Conservation (phyloP, 2,113 vertebrate species). For the Poecilia latipinna region DNA sequence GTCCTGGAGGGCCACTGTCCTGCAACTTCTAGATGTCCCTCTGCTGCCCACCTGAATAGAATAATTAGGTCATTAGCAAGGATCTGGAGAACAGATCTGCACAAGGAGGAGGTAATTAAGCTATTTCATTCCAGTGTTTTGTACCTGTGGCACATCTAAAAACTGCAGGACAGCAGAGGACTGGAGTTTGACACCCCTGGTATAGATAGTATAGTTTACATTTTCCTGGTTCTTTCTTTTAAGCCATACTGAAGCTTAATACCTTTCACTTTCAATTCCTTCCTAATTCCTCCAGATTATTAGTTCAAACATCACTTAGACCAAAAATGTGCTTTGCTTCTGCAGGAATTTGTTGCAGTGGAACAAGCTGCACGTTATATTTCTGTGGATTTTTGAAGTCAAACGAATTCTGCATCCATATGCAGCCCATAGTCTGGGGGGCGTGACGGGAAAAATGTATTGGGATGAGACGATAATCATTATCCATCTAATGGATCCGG, state of each 20-base stretch:
- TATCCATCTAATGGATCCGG: constrained; percentile 73
- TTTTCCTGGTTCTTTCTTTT: background rate
- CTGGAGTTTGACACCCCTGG: too few species aligned
- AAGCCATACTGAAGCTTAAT: background rate
- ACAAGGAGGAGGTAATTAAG: too few species aligned
- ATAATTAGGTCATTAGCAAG: too few species aligned
- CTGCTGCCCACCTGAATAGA: too few species aligned
- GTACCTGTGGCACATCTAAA: too few species aligned
- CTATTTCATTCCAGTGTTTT: too few species aligned
- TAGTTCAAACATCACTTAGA: background rate
- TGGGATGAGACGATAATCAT: constrained; percentile 54
- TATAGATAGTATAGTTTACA: too few species aligned
- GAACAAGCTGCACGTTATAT: background rate
- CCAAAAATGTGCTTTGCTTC: background rate
- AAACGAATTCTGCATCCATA: constrained; percentile 19
- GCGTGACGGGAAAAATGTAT: constrained; percentile 58
- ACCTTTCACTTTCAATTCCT: background rate
- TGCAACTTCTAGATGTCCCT: too few species aligned
- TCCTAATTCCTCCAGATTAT: background rate
- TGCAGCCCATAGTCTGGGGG: constrained; percentile 15
- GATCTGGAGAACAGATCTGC: too few species aligned
- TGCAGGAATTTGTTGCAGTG: background rate
- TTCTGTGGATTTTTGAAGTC: background rate
- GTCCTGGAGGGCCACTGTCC: too few species aligned
- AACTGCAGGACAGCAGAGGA: too few species aligned